Conservation (phyloP, 2,113 vertebrate genomes). For the Vulpes ferrilata region DNA sequence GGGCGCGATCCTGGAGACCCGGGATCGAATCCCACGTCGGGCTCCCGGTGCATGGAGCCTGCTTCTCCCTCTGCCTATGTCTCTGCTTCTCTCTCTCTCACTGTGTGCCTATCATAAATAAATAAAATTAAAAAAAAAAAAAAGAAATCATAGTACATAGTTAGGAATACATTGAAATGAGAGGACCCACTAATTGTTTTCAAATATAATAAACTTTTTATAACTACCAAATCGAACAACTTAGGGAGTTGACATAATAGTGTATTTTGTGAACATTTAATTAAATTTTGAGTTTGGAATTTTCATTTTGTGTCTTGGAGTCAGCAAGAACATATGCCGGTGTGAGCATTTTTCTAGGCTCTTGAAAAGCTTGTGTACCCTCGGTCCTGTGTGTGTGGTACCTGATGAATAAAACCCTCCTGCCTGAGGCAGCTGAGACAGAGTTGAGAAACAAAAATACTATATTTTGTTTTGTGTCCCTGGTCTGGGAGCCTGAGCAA, state of each 20-base stretch:
- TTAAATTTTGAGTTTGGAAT: constrained; percentile 10
- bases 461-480: constrained; percentile 19
- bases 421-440: neutral
- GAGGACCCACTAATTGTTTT: constrained; percentile 29
- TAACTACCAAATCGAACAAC: neutral
- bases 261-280: neutral
- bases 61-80: no score
- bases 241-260: neutral
- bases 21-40: no score
- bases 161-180: constrained; percentile 35
- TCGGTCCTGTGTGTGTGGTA: neutral
- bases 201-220: constrained; percentile 50
- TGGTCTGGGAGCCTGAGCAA: neutral
- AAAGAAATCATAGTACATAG: neutral
- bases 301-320: constrained; percentile 20
- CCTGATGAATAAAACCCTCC: neutral
- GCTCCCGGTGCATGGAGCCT: no score
- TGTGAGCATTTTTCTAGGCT: neutral
- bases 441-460: neutral
- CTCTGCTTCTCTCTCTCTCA: no score
- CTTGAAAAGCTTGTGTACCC: neutral
- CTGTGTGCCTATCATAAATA: no score
- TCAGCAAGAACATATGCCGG: neutral
- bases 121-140: no score
- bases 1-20: no score